Evolutionary conservation across 1,140 invertebrate species (phyloP).

Genomic region (Monomorium pharaonis): DNA sequence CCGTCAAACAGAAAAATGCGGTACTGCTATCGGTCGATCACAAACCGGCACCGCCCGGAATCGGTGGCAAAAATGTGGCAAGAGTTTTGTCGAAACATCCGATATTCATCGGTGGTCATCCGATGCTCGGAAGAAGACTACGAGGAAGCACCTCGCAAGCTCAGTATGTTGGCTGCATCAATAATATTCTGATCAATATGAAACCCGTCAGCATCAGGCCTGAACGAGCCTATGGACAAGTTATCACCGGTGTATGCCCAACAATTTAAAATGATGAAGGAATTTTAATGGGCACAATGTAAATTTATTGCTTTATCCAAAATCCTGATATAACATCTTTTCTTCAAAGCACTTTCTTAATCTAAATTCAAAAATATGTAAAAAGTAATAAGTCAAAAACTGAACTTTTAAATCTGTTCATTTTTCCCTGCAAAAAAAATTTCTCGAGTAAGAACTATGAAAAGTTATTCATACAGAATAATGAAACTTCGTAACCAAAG

Average conservation of each 20-base stretch:
- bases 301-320: slow-evolving; percentile 11
- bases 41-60: slow-evolving; percentile 87
- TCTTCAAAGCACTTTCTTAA: background rate
- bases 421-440: background rate
- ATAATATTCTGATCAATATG: slow-evolving; percentile 89
- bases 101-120: slow-evolving; percentile 95
- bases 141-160: slow-evolving; percentile 87
- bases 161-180: slow-evolving; percentile 94
- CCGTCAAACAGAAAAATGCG: slow-evolving; percentile 93
- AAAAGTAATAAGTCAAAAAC: background rate
- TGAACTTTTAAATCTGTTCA: background rate
- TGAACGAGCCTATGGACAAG: slow-evolving; percentile 88
- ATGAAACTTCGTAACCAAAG: slow-evolving; percentile 44
- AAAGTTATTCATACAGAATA: slow-evolving; percentile 8
- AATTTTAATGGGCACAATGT: background rate
- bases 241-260: slow-evolving; percentile 90
- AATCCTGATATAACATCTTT: background rate
- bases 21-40: slow-evolving; percentile 93
- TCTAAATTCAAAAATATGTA: slow-evolving; percentile 8
- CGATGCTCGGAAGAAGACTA: slow-evolving; percentile 86
- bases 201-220: slow-evolving; percentile 87
- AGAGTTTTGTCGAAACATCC: slow-evolving; percentile 93
- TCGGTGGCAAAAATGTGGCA: slow-evolving; percentile 87
- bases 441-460: background rate
- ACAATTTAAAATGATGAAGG: slow-evolving; percentile 85